Base-by-base conservation (phyloP, 2,113 vertebrate species). In the Rhinichthys klamathensis region DNA sequence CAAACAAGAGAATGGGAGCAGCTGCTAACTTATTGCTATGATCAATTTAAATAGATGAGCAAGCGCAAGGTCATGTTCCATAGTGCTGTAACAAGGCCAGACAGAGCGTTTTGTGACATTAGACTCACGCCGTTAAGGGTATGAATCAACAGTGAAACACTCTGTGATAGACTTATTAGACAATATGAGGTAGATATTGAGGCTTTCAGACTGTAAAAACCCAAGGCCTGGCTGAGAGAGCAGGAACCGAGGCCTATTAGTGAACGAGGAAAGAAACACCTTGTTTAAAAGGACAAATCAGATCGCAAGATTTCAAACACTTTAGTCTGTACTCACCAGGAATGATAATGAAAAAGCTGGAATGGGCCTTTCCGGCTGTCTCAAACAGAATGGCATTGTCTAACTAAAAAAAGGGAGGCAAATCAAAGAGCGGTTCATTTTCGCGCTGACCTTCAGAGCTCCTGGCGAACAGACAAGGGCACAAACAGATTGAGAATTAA, bases 401-500 rank as follows among this genome's bases (percentile, higher is more conserved):
- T 93, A 94, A 91, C 83, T 7, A 63, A 38, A 74, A 83, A 70
- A 23, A 18, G 9, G 86, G 93, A 93, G 93, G 94, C 92, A 93
- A 96, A 92, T 93, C 92, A 93, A 95, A 91, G 93, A 94, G 91
- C 93, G 92, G 92, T 94, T 96, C 94, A 95, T 93, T 96, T 93
- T 96, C 92, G 90, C 89, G 92, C 95, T 97, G 96, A 98, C 97
- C 97, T 99, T 97, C 95, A 96, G 90, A 87, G 92, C 94, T 94
- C 89, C 92, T 95, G 90, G 92, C 93, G 93, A 93, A 94, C 93
- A 95, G 95, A 91, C 94, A 96, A 94, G 92, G 93, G 94, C 96
- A 94, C 91, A 94, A 96, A 96, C 94, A 97, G 96, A 97, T 96
- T 96, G 96, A 94, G 94, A 97, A 97, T 98, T 98, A 99, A 98